A percentile compares a stretch with the other conserved stretches of the same genome.
Evolutionary conservation across 2,888 invertebrate genomes (phyloP).

Genomic region (Villa cingulata): DNA sequence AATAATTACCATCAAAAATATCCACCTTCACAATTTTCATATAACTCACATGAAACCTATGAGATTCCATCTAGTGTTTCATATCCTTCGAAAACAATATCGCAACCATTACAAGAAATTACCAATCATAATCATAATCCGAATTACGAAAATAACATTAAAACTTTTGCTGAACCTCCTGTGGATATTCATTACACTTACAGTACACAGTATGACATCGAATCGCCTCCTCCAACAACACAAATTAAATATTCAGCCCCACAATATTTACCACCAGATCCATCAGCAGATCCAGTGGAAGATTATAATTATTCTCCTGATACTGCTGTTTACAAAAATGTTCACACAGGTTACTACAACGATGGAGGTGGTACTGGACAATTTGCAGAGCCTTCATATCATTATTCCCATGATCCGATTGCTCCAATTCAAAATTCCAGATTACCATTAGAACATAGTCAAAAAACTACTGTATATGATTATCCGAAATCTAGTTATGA

Average conservation of each 20-base stretch:
- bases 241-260: background rate
- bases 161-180: background rate
- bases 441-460: conserved; percentile 27
- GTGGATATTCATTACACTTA: background rate
- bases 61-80: background rate
- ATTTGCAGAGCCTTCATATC: conserved; percentile 27
- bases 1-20: background rate
- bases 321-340: background rate
- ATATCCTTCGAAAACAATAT: background rate
- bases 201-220: background rate
- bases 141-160: background rate
- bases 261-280: conserved; percentile 1
- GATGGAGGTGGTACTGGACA: conserved; percentile 8
- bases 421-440: conserved; percentile 11
- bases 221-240: background rate
- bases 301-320: background rate
- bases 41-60: background rate
- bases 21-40: background rate
- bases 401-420: background rate
- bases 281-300: too few relatives aligned
- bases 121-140: too few relatives aligned
- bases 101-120: background rate
- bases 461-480: conserved; percentile 28
- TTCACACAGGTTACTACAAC: background rate
- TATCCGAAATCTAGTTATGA: conserved; percentile 33